Evolutionary conservation across 2,888 invertebrate genomes (phyloP).

Genomic region (Nebria salina): DNA sequence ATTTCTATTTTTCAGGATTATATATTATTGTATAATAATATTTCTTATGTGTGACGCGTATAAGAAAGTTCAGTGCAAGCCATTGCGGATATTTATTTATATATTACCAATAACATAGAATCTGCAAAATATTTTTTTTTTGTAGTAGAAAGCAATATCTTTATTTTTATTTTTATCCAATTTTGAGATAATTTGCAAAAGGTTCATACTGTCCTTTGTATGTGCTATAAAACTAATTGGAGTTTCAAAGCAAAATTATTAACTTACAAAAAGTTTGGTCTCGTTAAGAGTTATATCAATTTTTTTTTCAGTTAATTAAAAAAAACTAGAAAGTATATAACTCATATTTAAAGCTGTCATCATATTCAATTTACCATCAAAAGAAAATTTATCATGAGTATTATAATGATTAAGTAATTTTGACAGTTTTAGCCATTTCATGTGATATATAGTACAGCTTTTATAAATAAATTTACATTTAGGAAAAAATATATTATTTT

Average conservation of each 20-base stretch:
- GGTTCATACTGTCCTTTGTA: not conserved
- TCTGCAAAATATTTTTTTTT: no score
- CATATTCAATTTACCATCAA: not conserved
- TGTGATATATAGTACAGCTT: not conserved
- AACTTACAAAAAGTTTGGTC: not conserved
- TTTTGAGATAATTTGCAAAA: not conserved
- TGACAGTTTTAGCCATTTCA: not conserved
- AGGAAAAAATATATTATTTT: not conserved
- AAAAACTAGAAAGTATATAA: not conserved
- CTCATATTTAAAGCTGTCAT: not conserved
- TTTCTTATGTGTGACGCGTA: no score
- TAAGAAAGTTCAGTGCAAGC: no score
- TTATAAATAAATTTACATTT: not conserved
- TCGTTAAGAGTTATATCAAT: not conserved
- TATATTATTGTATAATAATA: no score
- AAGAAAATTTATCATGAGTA: not conserved
- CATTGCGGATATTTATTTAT: no score
- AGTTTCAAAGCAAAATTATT: not conserved
- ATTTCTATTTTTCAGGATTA: no score
- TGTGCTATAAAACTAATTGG: not conserved
- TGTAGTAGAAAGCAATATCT: not conserved
- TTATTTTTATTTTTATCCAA: not conserved
- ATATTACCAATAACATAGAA: no score
- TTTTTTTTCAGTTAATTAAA: no score
- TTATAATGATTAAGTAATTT: not conserved